A percentile compares a stretch with the other conserved stretches of the same genome.
Evolutionary conservation across 2,888 invertebrate genomes (phyloP).

Genomic region (Noctua pronuba): DNA sequence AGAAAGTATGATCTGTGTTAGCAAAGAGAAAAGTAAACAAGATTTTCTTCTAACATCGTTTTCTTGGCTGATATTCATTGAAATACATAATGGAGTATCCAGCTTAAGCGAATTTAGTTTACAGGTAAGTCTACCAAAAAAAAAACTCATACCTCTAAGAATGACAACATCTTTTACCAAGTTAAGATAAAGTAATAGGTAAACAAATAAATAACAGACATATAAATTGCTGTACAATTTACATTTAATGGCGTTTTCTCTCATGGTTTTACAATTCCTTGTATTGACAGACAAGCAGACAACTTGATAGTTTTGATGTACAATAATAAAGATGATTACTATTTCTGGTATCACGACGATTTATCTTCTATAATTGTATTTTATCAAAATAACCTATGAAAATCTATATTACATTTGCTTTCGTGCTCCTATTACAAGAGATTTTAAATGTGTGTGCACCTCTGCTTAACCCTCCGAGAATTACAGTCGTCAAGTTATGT

Average conservation of each 20-base stretch:
- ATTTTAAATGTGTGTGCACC: neutral
- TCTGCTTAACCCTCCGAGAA: neutral
- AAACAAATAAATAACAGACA: conserved; percentile 24
- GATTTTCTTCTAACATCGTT: conserved; percentile 9
- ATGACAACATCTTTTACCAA: neutral
- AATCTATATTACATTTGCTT: neutral
- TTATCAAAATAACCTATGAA: conserved; percentile 8
- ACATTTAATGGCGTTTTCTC: conserved; percentile 46
- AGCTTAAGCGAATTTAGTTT: neutral
- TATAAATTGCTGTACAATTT: conserved; percentile 46
- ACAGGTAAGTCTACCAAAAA: neutral
- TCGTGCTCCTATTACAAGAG: neutral
- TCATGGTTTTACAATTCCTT: conserved; percentile 24
- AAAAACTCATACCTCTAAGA: neutral
- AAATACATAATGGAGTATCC: neutral
- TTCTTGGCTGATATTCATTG: neutral
- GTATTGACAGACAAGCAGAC: conserved; percentile 39
- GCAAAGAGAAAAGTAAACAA: conserved; percentile 24
- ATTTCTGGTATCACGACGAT: conserved; percentile 25
- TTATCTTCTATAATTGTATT: conserved; percentile 3
- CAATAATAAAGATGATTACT: conserved; percentile 20
- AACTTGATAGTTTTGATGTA: conserved; percentile 24
- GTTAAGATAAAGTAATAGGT: conserved; percentile 9
- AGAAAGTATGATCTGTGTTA: conserved; percentile 34
- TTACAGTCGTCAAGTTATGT: neutral